Base-by-base conservation (phyloP, 2,888 invertebrate species). In the Mesochorus sp. region DNA sequence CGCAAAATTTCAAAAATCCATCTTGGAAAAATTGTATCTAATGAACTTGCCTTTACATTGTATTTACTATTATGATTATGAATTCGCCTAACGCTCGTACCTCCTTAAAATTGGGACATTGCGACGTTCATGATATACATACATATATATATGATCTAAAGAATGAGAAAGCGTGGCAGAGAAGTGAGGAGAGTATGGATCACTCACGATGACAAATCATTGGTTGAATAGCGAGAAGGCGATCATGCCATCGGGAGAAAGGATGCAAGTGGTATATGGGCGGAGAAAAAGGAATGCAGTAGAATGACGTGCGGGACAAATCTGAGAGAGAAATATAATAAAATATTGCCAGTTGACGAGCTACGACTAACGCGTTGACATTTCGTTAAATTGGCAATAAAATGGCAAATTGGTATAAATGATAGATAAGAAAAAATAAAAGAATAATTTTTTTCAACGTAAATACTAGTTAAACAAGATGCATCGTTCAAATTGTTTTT, bases 221-320 rank as follows among this genome's bases (percentile, higher is more conserved):
- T 53, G 31, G 5, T 59, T 19, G 14, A 53, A 42, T 49, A 55
- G 47, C 62, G 39, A 68, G 44, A 62, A 51, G 42, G 51, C 34
- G 59, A 42, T 51, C 53, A 51, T 57, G 37, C 19, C 3, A 57
- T 19, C 19, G 21, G 31, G 26, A 55, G 39, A 53, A 68, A 37
- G 66, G 51, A 68, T 3, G 67, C 14, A n/a, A 24, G 44, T 49
- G 39, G 24, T 37, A 17, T 5, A 28, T 49, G 51, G 59, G 55
- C 10, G n/a, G 51, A 76, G 64, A 62, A 68, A 28, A 14, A 62
- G 57, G 74, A 77, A 70, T 64, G 74, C 26, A 62, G 68, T 44
- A 17, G 64, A 14, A 55, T 39, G 62, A 55, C 64, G 70, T 57
- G 47, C 49, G 19, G 51, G 51, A 34, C 34, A 8, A 19, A 51